phyloP scores from a whole-genome alignment of 2,797 vertebrate genomes.

The Ceyx erithaca region DNA sequence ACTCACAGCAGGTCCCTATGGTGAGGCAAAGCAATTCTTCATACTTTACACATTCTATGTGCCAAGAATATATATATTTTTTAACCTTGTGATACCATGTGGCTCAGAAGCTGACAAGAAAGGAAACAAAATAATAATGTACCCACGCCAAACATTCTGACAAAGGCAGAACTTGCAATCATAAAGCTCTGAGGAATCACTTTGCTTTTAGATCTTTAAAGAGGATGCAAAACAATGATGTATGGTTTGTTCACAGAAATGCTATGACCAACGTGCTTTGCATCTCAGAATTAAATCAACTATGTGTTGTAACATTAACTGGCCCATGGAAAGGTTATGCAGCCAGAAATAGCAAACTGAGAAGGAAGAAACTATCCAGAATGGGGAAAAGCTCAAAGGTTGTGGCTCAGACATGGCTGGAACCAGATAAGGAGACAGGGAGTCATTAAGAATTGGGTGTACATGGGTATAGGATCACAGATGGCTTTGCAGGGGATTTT shows the following conservation, averaged over 20 bases:
- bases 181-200: not conserved
- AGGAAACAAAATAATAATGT: not conserved
- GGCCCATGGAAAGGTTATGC: not conserved
- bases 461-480: not conserved
- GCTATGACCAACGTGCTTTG: not conserved
- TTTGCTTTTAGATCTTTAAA: not conserved
- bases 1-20: not conserved
- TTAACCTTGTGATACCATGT: not conserved
- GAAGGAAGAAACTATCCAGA: not conserved
- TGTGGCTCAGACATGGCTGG: not conserved
- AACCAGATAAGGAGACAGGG: not conserved
- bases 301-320: not conserved
- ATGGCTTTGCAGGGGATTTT: not conserved
- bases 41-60: not conserved
- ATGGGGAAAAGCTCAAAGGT: not conserved
- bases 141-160: not conserved
- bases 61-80: not conserved
- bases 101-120: not conserved
- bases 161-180: not conserved
- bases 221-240: not conserved
- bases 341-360: not conserved
- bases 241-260: not conserved
- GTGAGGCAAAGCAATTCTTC: not conserved
- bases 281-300: not conserved
- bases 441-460: not conserved